Base-by-base conservation (phyloP, 1,140 invertebrate genomes). In the Delia radicum region DNA sequence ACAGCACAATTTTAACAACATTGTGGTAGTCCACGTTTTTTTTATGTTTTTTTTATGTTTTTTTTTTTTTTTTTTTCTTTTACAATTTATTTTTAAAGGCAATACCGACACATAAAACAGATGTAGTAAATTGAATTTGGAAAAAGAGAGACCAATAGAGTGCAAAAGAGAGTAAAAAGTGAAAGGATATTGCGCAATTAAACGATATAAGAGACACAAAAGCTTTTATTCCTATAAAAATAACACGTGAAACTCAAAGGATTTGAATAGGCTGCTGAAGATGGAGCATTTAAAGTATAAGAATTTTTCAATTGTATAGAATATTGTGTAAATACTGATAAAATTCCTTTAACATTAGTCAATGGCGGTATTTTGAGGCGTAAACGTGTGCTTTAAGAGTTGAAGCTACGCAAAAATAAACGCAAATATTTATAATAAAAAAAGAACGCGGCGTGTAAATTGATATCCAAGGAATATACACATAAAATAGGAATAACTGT, bases 291-390 rank as follows among this genome's bases (percentile, higher is more conserved):
- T 21, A n/a, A 48, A 24, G 65, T 69, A 69, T 69, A 69, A 67
- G 63, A 8, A 21, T 24, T 21, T 21, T 55, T 55, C 18, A n/a
- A n/a, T 55, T 7, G 3, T 24, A 24, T 55, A 42, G 61, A 48
- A 55, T 21, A 21, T 21, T 55, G 48, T 8, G n/a, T 18, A 55
- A 55, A 55, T 55, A 55, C 24, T 55, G 48, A 55, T 21, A 7
- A 55, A 55, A 21, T 55, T 55, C 7, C 18, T 21, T 18, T 21
- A 55, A 55, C n/a, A 13, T 69, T 26, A 69, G 65, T 69, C 18
- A 33, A 37, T 69, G 65, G 65, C 65, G 65, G 65, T 69, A 33
- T 69, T 69, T 69, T 69, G 65, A 69, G 65, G 65, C 65, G 65
- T 69, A 69, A 69, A 69, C 65, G 65, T 69, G 65, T 69, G n/a